These are phyloP conservation scores for Ochotona curzoniae DNA, from an alignment of 2,113 vertebrate species.

Conservation along the genomic window DNA sequence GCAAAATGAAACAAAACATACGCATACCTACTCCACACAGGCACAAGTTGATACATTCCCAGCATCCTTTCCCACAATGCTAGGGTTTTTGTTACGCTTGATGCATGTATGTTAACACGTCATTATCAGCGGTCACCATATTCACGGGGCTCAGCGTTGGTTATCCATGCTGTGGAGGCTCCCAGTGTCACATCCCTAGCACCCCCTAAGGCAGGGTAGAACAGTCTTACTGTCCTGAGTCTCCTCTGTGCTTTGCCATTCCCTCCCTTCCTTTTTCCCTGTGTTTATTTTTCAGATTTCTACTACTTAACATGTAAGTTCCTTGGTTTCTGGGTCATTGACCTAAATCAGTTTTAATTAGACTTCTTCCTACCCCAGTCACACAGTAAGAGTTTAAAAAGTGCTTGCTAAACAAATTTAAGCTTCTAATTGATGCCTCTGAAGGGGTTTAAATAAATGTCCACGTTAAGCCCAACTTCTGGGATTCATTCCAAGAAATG, in stretches of 20 bases:
- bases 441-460: conserved; percentile 63
- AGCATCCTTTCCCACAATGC: too few species aligned
- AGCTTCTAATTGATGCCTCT: conserved; percentile 39
- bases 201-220: background rate
- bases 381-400: conserved; percentile 53
- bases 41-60: background rate
- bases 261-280: background rate
- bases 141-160: background rate
- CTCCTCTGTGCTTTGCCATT: background rate
- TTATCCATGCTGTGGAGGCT: too few species aligned
- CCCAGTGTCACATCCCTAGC: background rate
- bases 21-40: accelerated
- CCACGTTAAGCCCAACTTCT: conserved; percentile 46
- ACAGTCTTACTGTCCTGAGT: background rate
- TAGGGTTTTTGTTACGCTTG: background rate
- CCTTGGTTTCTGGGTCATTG: conserved; percentile 17
- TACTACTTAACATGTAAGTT: conserved; percentile 21
- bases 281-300: background rate
- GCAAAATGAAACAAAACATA: background rate
- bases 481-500: conserved; percentile 63
- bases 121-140: too few species aligned
- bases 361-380: background rate
- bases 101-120: accelerated
- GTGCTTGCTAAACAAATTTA: conserved; percentile 48
- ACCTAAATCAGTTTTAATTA: conserved; percentile 51